A percentile compares a stretch with the other conserved stretches of the same genome.
These are phyloP conservation scores for Semotilus atromaculatus DNA, from an alignment of 2,797 vertebrate species.

Conservation along the genomic window DNA sequence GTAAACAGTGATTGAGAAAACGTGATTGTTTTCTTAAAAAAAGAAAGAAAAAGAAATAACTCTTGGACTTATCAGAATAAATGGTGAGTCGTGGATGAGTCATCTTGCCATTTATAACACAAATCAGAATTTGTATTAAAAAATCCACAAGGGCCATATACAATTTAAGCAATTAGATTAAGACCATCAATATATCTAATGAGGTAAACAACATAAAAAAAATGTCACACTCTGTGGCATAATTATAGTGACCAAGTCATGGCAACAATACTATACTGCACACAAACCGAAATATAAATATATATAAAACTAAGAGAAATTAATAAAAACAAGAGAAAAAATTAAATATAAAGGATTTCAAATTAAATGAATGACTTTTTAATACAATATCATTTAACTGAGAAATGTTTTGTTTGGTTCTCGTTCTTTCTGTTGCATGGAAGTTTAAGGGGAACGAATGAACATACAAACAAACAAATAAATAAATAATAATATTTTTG, in stretches of 20 bases:
- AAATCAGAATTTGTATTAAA: background rate
- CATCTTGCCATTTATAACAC: too few species aligned
- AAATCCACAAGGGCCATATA: background rate
- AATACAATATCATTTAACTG: background rate
- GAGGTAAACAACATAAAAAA: background rate
- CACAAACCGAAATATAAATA: background rate
- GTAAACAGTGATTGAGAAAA: background rate
- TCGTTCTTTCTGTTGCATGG: background rate
- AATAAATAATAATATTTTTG: background rate
- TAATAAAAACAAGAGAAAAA: background rate
- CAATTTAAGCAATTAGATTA: background rate
- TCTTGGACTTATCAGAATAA: background rate
- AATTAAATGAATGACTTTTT: background rate
- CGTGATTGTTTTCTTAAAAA: background rate
- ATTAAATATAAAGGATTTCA: background rate
- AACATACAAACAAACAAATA: background rate
- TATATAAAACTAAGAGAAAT: background rate
- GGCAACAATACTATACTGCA: background rate
- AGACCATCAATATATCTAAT: background rate
- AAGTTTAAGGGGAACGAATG: background rate
- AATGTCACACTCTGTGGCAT: background rate
- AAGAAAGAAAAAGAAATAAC: background rate
- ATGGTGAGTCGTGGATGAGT: background rate
- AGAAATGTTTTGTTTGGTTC: background rate
- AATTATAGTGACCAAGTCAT: background rate